Evolutionary conservation across 1,140 invertebrate genomes (phyloP), one percentile per base, ranked within the genome.

Genomic region (Trichonephila inaurata): DNA sequence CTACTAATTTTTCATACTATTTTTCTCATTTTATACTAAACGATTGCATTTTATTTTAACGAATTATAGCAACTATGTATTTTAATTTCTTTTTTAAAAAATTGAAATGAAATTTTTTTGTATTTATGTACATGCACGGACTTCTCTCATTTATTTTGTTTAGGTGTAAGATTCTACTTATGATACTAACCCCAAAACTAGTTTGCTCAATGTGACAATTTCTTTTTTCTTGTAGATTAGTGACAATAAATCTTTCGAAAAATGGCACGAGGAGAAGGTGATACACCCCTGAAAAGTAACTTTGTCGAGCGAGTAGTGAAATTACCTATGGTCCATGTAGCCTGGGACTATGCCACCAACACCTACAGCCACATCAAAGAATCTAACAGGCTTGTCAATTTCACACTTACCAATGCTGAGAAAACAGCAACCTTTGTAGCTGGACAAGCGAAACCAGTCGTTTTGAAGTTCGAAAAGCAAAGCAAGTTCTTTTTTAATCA

Each of bases 331-430:
- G 94, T 95, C 6, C 60, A 90, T 40, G 40, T 82, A 3, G 93
- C 94, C 21, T 83, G 40, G 88, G 94, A 91, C 19, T 94, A 92
- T 61, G 94, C 94, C 3, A 44, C 94, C 16, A 87, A 94, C 60
- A 93, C 91, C n/a, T 95, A 95, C 51, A 40, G 28, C 58, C 66
- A 88, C 19, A 89, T 94, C 28, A 95, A 95, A 51, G 94, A 92
- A 21, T 89, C 64, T 33, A 95, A 94, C 64, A 64, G 60, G 12
- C 72, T 95, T 0, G 88, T 94, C 44, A 92, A 94, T 28, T 94
- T 88, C 58, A 95, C 94, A 6, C 82, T 95, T 16, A 90, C 82
- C 10, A 94, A 90, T 33, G 94, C 94, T 2, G 94, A 95, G 62
- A 94, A 93, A 88, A 89, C 94, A n/a, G 82, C 94, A 2, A 89